Base-by-base conservation (phyloP, 2,888 invertebrate species). In the Nudaria mundana region DNA sequence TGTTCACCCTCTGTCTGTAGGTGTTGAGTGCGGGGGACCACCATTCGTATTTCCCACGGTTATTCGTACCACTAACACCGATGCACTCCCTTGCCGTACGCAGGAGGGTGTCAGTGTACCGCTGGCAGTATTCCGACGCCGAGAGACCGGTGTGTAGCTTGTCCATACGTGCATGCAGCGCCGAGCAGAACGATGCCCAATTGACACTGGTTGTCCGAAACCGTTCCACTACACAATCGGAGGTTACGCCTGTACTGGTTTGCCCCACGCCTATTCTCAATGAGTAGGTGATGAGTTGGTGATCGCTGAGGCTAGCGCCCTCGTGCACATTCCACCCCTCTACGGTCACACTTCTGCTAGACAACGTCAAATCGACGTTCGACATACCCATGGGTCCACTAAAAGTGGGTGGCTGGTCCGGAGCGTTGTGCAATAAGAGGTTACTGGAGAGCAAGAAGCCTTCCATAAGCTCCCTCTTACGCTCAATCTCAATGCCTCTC, bases 331-430 rank as follows among this genome's bases (percentile, higher is more conserved):
- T 16, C 60, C 61, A 60, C 0, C 36, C 26, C 1, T 14, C 2
- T 6, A 52, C 44, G 0, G 1, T 3, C 1, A 45, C 24, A 0
- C 49, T 40, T 3, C 60, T 26, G 0, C 55, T 56, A 0, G 39
- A 5, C 0, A 66, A 8, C 0, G 62, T 63, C 0, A 63, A 0
- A 42, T 65, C 64, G 0, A 67, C 44, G 13, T 65, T 66, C 0
- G 63, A 56, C 22, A 35, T 26, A 0, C 58, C 57, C 13, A 54
- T 55, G 0, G 44, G 10, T 0, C 43, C 35, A 3, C 23, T 7
- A 14, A 57, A 69, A 0, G 59, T 63, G 7, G 20, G 20, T 7
- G 5, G 20, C 20, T 20, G 20, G 2, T 7, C 20, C 7, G 20
- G 20, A 7, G 22, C 22, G n/a, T 23, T 23, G n/a, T 23, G 22